Percentiles rank a stretch among this genome's conserved stretches.
Conservation (phyloP, 1,140 invertebrate genomes). For the Steinernema khuongi region DNA sequence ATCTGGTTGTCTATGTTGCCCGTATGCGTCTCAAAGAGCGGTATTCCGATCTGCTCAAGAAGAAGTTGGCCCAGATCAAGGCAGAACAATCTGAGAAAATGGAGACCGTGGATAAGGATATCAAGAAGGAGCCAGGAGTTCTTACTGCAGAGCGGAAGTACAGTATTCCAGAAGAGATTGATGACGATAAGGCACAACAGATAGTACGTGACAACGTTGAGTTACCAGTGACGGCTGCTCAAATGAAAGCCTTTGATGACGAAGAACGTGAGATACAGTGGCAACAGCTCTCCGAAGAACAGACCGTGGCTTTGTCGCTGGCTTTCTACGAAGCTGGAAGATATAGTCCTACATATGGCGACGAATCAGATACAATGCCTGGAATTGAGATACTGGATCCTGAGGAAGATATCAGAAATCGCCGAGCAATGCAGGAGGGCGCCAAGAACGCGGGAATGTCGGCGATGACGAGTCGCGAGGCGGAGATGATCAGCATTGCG, state of each 20-base stretch:
- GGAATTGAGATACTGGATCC: conserved; percentile 74
- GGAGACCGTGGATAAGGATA: neutral
- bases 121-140: conserved; percentile 26
- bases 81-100: conserved; percentile 64
- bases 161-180: conserved; percentile 47
- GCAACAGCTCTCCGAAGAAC: conserved; percentile 41
- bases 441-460: conserved; percentile 12
- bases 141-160: neutral
- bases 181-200: conserved; percentile 47
- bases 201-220: conserved; percentile 30
- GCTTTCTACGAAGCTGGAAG: conserved; percentile 72
- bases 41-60: conserved; percentile 82
- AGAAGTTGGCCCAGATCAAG: conserved; percentile 82
- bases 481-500: conserved; percentile 50
- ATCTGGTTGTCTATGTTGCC: conserved; percentile 91
- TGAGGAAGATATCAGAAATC: conserved; percentile 67
- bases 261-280: conserved; percentile 46
- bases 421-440: neutral
- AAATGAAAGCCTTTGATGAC: conserved; percentile 34
- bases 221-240: neutral
- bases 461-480: conserved; percentile 39
- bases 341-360: conserved; percentile 76
- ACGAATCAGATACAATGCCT: conserved; percentile 70
- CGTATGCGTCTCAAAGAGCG: conserved; percentile 80
- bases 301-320: conserved; percentile 56